Percentiles rank a stretch among this genome's conserved stretches.
Conservation (phyloP, 1,140 invertebrate genomes). For the Bombus turneri region DNA sequence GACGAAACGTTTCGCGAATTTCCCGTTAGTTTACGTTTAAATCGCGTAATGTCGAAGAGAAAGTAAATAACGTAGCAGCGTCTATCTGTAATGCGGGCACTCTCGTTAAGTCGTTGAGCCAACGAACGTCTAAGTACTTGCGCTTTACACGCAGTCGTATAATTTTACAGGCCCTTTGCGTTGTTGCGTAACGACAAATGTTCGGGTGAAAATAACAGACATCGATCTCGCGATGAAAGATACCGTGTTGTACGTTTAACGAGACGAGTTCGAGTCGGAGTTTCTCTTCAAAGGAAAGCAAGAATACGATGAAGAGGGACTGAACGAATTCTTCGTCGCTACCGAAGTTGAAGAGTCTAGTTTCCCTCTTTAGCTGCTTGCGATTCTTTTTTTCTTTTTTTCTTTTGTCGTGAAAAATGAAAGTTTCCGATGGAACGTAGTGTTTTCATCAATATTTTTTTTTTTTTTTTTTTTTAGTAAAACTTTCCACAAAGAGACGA, state of each 20-base stretch:
- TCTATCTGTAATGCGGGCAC: too few species aligned
- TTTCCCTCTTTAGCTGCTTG: background rate
- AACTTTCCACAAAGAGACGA: background rate
- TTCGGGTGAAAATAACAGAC: background rate
- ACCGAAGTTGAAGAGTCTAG: background rate
- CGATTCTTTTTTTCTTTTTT: background rate
- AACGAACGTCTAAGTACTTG: background rate
- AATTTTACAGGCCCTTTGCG: background rate
- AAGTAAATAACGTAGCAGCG: too few species aligned
- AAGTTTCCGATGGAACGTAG: background rate
- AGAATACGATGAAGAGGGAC: background rate
- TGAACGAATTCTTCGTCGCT: background rate
- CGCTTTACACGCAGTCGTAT: background rate
- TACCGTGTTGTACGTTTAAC: background rate
- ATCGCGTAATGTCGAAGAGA: too few species aligned
- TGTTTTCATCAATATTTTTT: too few species aligned
- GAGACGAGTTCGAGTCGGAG: background rate
- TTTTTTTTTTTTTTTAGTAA: background rate
- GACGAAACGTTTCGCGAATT: background rate
- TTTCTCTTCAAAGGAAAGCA: background rate
- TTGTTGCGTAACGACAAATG: background rate
- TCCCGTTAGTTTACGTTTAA: background rate
- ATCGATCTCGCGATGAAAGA: slow-evolving; percentile 20
- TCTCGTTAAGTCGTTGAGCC: background rate
- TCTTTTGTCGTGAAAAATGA: too few species aligned